Evolutionary conservation across 2,888 invertebrate genomes (phyloP).

Genomic region (Aspidiotus destructor): DNA sequence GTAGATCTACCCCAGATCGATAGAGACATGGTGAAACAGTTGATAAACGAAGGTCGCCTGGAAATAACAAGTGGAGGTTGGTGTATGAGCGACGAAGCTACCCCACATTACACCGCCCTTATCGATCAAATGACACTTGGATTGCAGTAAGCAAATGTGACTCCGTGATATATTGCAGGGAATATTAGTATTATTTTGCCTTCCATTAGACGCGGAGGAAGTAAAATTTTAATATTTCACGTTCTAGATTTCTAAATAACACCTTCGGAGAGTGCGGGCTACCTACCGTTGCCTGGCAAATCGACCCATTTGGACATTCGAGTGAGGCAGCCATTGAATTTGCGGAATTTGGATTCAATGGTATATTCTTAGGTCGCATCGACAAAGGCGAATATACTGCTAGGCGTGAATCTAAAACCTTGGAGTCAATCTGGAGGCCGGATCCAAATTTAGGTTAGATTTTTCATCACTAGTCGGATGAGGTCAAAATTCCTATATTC

Average conservation of each 20-base stretch:
- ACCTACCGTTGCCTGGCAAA: slow-evolving; percentile 73
- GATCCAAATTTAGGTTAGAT: slow-evolving; percentile 36
- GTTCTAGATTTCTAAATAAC: slow-evolving; percentile 53
- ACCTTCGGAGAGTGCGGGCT: slow-evolving; percentile 63
- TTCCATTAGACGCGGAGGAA: too few relatives aligned
- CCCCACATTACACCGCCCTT: slow-evolving; percentile 41
- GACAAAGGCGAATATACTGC: slow-evolving; percentile 55
- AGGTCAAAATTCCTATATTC: too few relatives aligned
- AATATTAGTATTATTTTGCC: too few relatives aligned
- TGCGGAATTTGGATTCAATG: slow-evolving; percentile 61
- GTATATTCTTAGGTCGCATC: slow-evolving; percentile 59
- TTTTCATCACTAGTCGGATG: slow-evolving; percentile 5
- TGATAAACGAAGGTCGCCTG: slow-evolving; percentile 41
- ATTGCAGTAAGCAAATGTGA: slow-evolving; percentile 36
- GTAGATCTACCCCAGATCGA: slow-evolving; percentile 42
- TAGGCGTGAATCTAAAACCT: slow-evolving; percentile 49
- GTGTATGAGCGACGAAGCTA: slow-evolving; percentile 43
- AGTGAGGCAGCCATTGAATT: slow-evolving; percentile 58
- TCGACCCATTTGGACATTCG: slow-evolving; percentile 76
- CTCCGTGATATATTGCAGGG: too few relatives aligned
- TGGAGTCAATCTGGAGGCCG: slow-evolving; percentile 59
- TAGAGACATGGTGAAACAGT: slow-evolving; percentile 41
- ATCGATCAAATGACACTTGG: slow-evolving; percentile 42
- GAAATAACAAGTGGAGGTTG: slow-evolving; percentile 42
- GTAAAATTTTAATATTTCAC: background rate